Percentiles rank a stretch among this genome's conserved stretches.
phyloP scores from a whole-genome alignment of 2,113 vertebrate species.

The Pseudolaguvia tuberculata region DNA sequence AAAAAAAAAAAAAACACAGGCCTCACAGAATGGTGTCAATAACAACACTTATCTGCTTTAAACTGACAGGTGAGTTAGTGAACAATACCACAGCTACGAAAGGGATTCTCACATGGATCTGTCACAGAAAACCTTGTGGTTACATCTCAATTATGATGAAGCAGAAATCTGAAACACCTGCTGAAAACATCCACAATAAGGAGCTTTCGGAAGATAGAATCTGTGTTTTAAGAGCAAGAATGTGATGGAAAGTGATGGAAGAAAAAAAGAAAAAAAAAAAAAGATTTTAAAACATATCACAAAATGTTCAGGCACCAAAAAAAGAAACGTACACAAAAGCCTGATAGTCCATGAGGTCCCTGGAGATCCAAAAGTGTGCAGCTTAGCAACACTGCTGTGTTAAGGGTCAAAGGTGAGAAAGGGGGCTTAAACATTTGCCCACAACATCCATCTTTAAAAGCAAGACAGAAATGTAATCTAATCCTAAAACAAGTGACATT shows the following conservation, averaged over 20 bases:
- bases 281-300: background rate
- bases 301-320: too few relatives aligned
- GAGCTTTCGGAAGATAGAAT: background rate
- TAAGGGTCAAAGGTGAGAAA: conserved; percentile 36
- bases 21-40: background rate
- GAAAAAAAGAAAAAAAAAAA: background rate
- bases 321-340: background rate
- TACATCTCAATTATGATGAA: background rate
- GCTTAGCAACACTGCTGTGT: conserved; percentile 14
- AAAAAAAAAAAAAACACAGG: too few relatives aligned
- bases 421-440: background rate
- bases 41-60: background rate
- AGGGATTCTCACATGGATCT: background rate
- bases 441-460: conserved; percentile 28
- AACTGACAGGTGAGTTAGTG: background rate
- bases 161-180: background rate
- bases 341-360: background rate
- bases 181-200: background rate
- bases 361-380: background rate
- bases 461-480: background rate
- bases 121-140: background rate
- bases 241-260: background rate
- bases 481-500: conserved; percentile 8
- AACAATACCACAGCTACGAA: too few relatives aligned
- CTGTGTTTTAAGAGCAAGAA: background rate